Conservation (phyloP, 2,113 vertebrate genomes). For the Fukomys damarensis region DNA sequence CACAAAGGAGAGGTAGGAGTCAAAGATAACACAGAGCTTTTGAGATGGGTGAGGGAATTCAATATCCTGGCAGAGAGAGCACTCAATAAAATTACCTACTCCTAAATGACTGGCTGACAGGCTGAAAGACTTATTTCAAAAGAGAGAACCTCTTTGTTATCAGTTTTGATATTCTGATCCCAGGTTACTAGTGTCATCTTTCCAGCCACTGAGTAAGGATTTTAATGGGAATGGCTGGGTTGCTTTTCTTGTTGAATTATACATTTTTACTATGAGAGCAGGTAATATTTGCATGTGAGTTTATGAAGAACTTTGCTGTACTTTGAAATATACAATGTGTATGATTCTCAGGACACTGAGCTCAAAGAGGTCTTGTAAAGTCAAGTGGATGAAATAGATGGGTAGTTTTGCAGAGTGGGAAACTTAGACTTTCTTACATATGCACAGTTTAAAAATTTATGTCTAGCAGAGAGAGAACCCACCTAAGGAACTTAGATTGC, state of each 20-base stretch:
- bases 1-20: slow-evolving; percentile 64
- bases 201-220: neutral
- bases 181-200: slow-evolving; percentile 24
- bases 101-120: slow-evolving; percentile 62
- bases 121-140: slow-evolving; percentile 62
- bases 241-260: neutral
- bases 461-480: neutral
- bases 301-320: neutral
- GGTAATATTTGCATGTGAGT: neutral
- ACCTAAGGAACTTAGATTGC: neutral
- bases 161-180: slow-evolving; percentile 65
- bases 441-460: neutral
- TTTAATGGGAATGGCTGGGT: neutral
- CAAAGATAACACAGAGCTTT: slow-evolving; percentile 74
- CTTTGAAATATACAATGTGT: neutral
- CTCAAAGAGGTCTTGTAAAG: neutral
- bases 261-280: neutral
- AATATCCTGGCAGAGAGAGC: slow-evolving; percentile 78
- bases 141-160: slow-evolving; percentile 34
- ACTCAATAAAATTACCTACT: slow-evolving; percentile 71
- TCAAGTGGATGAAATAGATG: neutral
- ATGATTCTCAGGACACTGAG: neutral
- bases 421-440: neutral
- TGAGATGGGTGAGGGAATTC: slow-evolving; percentile 74
- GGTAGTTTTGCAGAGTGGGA: neutral